Conservation (phyloP, 2,888 invertebrate species). For the Tipula helvola region DNA sequence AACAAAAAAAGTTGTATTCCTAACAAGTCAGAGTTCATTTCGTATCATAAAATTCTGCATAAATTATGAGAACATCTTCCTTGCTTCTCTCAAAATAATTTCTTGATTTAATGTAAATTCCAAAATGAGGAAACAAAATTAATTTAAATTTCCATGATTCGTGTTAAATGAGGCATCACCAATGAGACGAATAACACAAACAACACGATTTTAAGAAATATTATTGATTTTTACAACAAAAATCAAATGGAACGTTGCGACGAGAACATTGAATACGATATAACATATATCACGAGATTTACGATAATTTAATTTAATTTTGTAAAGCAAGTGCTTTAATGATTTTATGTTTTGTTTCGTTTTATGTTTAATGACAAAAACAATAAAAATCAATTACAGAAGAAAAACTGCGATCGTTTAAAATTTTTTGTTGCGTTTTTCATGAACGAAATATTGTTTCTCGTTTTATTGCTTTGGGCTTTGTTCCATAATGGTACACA, state of each 20-base stretch:
- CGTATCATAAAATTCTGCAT: background rate
- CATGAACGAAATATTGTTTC: background rate
- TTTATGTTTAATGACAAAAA: background rate
- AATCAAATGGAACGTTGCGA: background rate
- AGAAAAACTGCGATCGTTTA: background rate
- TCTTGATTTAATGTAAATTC: background rate
- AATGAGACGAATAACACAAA: background rate
- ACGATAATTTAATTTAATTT: background rate
- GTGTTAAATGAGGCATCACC: background rate
- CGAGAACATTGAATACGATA: background rate
- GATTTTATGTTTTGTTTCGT: background rate
- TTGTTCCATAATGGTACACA: background rate
- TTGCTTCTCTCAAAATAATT: background rate
- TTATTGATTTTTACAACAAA: background rate
- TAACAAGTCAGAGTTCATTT: background rate
- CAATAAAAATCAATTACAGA: background rate
- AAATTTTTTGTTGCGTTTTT: background rate
- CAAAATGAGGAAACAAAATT: background rate
- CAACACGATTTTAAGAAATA: background rate
- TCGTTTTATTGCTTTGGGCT: background rate
- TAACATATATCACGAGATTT: background rate
- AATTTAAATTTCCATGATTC: background rate
- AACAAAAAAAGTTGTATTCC: background rate
- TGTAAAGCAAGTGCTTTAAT: background rate
- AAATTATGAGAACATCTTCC: background rate